Base-by-base conservation (phyloP, 1,140 invertebrate genomes). In the Papilio polyxenes region DNA sequence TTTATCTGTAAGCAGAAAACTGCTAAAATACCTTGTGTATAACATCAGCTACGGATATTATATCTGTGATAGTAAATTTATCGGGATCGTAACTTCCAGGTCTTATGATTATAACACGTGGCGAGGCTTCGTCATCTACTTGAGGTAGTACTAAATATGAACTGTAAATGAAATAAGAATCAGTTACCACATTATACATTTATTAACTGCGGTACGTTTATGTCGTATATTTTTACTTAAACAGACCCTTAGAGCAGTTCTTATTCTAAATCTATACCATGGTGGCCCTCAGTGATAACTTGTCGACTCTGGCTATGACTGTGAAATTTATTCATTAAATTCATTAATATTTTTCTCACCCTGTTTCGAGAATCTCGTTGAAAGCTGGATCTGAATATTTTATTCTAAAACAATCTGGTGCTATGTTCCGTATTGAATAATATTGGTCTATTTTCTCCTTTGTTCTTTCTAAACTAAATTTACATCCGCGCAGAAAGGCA, bases 401-500 rank as follows among this genome's bases (percentile, higher is more conserved):
- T 1, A 88, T 77, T 1, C 44, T 83, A 72, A 86, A 92, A 0
- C 95, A 85, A 82, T 97, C 96, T 0, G 96, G 96, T 20, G 96
- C 92, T 20, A 95, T 90, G 6, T 92, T 92, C 56, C 95, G 93
- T 13, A 96, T 86, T 0, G 96, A 95, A 85, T 96, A 96, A 87
- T 95, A 96, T 62, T 95, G 91, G 90, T 97, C 96, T 23, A 97
- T 86, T 88, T 96, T 96, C 81, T 96, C 93, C 87, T 97, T 97
- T 0, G 96, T 96, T 82, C 95, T 93, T 87, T 97, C 96, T 87
- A 97, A 90, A 85, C 96, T 97, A 87, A 95, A 96, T 83, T 97
- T 96, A 84, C 96, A 96, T 7, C 96, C 95, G 13, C 96, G 93
- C 10, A 97, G 91, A 86, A 96, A 96, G 6, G 94, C 92, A 62